Conservation (phyloP, 2,888 invertebrate genomes). For the Sinodicranocentrus sp. region DNA sequence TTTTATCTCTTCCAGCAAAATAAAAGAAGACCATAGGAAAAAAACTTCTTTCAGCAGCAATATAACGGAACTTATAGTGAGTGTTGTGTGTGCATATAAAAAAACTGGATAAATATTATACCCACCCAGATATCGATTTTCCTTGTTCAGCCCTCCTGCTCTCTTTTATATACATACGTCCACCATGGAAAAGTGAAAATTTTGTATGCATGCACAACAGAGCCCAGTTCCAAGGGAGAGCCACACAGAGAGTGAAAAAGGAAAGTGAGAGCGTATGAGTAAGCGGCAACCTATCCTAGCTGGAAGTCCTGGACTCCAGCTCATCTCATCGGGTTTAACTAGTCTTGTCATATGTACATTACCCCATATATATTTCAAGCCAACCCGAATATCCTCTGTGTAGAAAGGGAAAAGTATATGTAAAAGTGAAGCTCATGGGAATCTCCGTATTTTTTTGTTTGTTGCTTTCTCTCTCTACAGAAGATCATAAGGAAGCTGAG, state of each 20-base stretch:
- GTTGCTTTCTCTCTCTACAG: not conserved
- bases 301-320: too few relatives aligned
- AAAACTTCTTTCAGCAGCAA: not conserved
- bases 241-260: not conserved
- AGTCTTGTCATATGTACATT: not conserved
- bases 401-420: not conserved
- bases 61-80: too few relatives aligned
- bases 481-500: conserved; percentile 23
- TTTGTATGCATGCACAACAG: conserved; percentile 15
- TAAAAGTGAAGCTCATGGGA: conserved; percentile 24
- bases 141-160: not conserved
- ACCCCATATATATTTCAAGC: too few relatives aligned
- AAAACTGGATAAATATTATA: conserved; percentile 14
- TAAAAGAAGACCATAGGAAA: not conserved
- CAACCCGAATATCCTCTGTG: not conserved
- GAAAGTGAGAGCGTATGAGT: not conserved
- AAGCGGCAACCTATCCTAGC: too few relatives aligned
- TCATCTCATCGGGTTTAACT: conserved; percentile 1
- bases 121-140: conserved; percentile 63
- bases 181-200: not conserved
- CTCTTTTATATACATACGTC: not conserved
- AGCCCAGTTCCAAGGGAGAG: not conserved
- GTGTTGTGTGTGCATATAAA: too few relatives aligned
- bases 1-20: not conserved
- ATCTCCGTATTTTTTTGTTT: conserved; percentile 11